Evolutionary conservation across 2,113 vertebrate genomes (phyloP).

Genomic region (Willisornis vidua): DNA sequence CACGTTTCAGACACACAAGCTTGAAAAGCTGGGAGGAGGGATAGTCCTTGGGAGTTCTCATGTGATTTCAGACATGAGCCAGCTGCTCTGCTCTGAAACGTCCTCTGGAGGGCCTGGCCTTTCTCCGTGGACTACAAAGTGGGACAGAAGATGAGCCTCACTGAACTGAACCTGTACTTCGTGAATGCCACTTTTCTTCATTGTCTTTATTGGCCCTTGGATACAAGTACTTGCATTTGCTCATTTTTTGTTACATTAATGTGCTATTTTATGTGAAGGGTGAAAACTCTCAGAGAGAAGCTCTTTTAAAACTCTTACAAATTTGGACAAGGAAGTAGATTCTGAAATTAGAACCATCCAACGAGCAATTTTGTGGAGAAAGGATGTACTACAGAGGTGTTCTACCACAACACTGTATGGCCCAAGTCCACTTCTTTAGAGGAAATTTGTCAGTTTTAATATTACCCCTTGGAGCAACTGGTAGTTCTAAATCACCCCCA

Average conservation of each 20-base stretch:
- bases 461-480: not conserved
- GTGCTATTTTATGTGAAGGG: not conserved
- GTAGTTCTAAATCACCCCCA: not conserved
- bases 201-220: not conserved
- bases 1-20: accelerated
- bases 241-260: not conserved
- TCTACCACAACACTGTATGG: not conserved
- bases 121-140: not conserved
- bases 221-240: not conserved
- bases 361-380: not conserved
- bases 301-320: not conserved
- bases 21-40: not conserved
- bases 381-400: not conserved
- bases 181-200: not conserved
- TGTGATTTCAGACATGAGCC: not conserved
- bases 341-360: not conserved
- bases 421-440: not conserved
- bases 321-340: not conserved
- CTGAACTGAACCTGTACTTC: not conserved
- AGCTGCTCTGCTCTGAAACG: not conserved
- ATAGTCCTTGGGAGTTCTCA: not conserved
- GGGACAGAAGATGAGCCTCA: not conserved
- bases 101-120: not conserved
- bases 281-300: not conserved
- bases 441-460: not conserved